Evolutionary conservation across 1,140 invertebrate genomes (phyloP), one percentile per base, ranked within the genome.

Genomic region (Melitaea cinxia): DNA sequence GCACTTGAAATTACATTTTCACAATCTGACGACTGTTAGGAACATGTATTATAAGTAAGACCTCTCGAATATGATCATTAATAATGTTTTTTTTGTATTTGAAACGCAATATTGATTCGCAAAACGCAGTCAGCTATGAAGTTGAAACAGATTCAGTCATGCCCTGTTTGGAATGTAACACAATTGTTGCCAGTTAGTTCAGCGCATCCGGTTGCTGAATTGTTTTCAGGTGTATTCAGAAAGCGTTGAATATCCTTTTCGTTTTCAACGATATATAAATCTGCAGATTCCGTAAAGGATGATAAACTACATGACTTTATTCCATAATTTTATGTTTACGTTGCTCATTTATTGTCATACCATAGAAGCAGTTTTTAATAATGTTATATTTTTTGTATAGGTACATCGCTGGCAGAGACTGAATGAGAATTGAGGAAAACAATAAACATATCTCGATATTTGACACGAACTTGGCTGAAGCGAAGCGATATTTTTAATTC

Each of bases 121-220:
- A 68, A 69, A 68, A 70, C 52, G 67, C 75, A 86, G 65, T 78
- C 71, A 69, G 59, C 77, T 81, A 82, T 86, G 77, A 86, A 86
- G 75, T 79, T 58, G 72, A 77, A 83, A 78, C 76, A 81, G 68
- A 83, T 77, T 84, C 80, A 75, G 82, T 80, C 78, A 79, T 66
- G 69, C 72, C 67, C 77, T 68, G 76, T 79, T 78, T 71, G 75
- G 73, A 84, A 86, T 81, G 78, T 84, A 73, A 72, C 75, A 77
- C 72, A 77, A 73, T 71, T 77, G 73, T 76, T 72, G 60, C 64
- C 73, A 80, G 77, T 79, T 81, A 73, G 75, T 83, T 78, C 75
- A 78, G 68, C 58, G 78, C 73, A 74, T 76, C 75, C 72, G 71
- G 60, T 59, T 77, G 73, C 73, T 83, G 81, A 83, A 83, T 85